Conservation (phyloP, 2,888 invertebrate genomes). For the Acanthosoma haemorrhoidale region DNA sequence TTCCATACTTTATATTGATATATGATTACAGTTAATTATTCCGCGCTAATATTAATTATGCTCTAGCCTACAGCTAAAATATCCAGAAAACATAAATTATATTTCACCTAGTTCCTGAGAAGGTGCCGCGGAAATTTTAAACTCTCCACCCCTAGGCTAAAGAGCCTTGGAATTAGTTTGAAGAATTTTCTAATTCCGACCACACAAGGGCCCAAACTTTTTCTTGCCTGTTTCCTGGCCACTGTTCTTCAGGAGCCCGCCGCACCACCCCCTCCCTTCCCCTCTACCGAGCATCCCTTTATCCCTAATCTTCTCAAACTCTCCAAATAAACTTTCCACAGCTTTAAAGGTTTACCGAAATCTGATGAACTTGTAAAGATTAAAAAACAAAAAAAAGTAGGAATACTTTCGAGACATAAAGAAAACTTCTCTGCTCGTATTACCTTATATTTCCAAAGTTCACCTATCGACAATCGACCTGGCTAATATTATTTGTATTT, state of each 20-base stretch:
- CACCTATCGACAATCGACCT: too few relatives aligned
- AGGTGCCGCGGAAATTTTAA: not conserved
- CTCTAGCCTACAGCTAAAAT: too few relatives aligned
- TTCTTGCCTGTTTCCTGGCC: not conserved
- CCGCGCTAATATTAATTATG: too few relatives aligned
- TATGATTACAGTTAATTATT: too few relatives aligned
- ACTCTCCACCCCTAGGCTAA: not conserved
- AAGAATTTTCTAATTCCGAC: conserved; percentile 22
- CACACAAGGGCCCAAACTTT: conserved; percentile 19
- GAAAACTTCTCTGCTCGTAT: not conserved
- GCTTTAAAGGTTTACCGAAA: conserved; percentile 26
- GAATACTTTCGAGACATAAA: not conserved
- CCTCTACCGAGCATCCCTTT: not conserved
- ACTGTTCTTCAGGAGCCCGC: not conserved
- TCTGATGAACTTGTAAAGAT: not conserved
- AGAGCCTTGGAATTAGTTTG: conserved; percentile 19
- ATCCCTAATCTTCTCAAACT: conserved; percentile 23
- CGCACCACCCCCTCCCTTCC: not conserved
- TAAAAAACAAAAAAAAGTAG: not conserved
- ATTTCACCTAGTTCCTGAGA: too few relatives aligned
- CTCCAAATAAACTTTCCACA: conserved; percentile 15
- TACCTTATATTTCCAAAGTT: too few relatives aligned
- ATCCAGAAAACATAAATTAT: too few relatives aligned
- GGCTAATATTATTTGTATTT: too few relatives aligned
- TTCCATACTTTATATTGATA: too few relatives aligned